Base-by-base conservation (phyloP, 35 echinoderm and acorn worm species). In the Eucidaris tribuloides region DNA sequence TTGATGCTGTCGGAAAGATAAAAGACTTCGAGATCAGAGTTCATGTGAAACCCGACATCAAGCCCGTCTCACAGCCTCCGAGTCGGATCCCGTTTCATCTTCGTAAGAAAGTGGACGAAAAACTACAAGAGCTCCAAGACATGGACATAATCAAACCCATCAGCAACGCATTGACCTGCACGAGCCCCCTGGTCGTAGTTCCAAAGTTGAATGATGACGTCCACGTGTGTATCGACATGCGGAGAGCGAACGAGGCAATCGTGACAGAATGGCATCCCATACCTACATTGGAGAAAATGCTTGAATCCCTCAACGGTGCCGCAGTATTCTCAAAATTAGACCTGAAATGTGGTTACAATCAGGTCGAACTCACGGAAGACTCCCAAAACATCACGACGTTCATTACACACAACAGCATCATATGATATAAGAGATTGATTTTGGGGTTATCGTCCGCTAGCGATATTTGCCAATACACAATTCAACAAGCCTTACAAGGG, bases 361-460 rank as follows among this genome's bases (percentile, higher is more conserved):
- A 90, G 59, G 64, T 91, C 13, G 72, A 91, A 33, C 57, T 91
- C 0, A 40, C 17, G 9, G 13, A 39, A 22, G 40, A 85, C 15
- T 84, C 81, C 5, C 46, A 50, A 28, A 28, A 70, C 20, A 79
- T 91, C 45, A 91, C 81, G 23, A 92, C 89, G 78, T 92, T 72
- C 45, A 83, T 62, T 14, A 64, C 6, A 79, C 58, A 18, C 9
- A 58, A 27, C 80, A n/a, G 48, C 48, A 52, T 52, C 48, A 52
- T 52, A n/a, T 52, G n/a, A n/a, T 52, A 52, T n/a, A 52, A 52
- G 48, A 52, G 48, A 52, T 52, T n/a, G 48, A 52, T 52, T 52
- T 52, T 52, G 48, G 48, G 48, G n/a, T 11, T 52, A 52, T 52
- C 48, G 48, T 52, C 48, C 48, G 48, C 9, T 52, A 52, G 48